These are phyloP conservation scores for Hemicordylus capensis DNA, from an alignment of 2,113 vertebrate genomes.

Conservation along the genomic window DNA sequence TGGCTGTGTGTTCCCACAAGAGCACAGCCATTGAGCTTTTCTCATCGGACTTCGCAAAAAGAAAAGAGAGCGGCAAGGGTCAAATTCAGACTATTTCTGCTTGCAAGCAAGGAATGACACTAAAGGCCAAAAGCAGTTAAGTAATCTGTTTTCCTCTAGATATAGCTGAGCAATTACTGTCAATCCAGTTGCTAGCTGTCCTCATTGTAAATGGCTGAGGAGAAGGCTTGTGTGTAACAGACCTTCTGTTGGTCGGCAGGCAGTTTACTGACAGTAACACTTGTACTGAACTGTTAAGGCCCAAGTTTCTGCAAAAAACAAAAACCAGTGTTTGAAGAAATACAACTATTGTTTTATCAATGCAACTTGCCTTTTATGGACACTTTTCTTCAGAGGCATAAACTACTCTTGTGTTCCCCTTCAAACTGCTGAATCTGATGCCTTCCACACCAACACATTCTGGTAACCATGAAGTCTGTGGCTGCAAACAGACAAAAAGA, in stretches of 20 bases:
- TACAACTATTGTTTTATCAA: background rate
- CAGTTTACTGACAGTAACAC: fast-evolving
- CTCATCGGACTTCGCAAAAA: constrained; percentile 48
- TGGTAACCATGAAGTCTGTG: background rate
- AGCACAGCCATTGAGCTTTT: constrained; percentile 47
- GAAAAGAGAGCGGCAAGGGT: constrained; percentile 42
- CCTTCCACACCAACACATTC: background rate
- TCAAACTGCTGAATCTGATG: background rate
- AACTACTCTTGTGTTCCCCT: background rate
- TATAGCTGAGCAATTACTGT: background rate
- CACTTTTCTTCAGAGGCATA: background rate
- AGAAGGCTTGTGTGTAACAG: fast-evolving
- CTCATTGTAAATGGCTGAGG: background rate
- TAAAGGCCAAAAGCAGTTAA: constrained; percentile 28
- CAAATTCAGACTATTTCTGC: constrained; percentile 40
- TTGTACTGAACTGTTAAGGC: background rate
- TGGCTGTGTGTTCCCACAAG: constrained; percentile 33
- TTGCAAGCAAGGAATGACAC: constrained; percentile 31
- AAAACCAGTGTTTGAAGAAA: background rate
- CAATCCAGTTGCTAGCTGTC: background rate
- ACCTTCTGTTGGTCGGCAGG: background rate
- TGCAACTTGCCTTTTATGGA: background rate
- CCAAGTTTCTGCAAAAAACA: background rate
- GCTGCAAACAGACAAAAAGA: background rate
- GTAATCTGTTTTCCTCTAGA: constrained; percentile 21